These are phyloP conservation scores for Muscicapa striata DNA, from an alignment of 2,797 vertebrate species.

Conservation along the genomic window DNA sequence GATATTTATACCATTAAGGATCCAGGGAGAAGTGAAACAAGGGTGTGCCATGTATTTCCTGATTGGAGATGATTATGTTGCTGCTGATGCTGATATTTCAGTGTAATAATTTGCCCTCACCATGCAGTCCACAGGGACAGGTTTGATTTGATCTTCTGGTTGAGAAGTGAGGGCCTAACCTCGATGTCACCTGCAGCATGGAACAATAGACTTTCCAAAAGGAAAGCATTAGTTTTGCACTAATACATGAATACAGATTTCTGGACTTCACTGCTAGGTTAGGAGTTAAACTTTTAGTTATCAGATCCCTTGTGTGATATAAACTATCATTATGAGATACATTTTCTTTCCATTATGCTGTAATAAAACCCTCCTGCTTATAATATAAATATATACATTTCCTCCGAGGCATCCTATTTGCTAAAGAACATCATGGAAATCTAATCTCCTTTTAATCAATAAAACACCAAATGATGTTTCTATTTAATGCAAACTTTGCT, in stretches of 20 bases:
- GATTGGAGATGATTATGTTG: not conserved
- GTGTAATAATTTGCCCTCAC: not conserved
- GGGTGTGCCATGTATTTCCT: not conserved
- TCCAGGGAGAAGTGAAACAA: not conserved
- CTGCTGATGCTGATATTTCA: not conserved
- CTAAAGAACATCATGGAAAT: conserved; percentile 74
- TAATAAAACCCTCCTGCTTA: conserved; percentile 71
- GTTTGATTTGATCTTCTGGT: not conserved
- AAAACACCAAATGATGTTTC: conserved; percentile 76
- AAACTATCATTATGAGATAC: conserved; percentile 73
- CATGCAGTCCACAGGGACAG: not conserved
- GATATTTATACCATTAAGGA: conserved; percentile 2
- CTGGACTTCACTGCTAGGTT: conserved; percentile 45
- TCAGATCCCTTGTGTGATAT: conserved; percentile 70
- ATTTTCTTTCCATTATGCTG: conserved; percentile 73
- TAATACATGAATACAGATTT: not conserved
- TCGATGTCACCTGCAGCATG: not conserved
- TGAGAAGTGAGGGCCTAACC: not conserved
- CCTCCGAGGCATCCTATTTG: conserved; percentile 74
- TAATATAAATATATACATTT: conserved; percentile 76
- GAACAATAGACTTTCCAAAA: not conserved
- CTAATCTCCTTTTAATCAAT: conserved; percentile 78
- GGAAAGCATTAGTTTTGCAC: not conserved
- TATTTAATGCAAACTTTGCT: conserved; percentile 77
- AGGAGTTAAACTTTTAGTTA: conserved; percentile 71